Conservation (phyloP, 1,140 invertebrate species). For the Aricia agestis region DNA sequence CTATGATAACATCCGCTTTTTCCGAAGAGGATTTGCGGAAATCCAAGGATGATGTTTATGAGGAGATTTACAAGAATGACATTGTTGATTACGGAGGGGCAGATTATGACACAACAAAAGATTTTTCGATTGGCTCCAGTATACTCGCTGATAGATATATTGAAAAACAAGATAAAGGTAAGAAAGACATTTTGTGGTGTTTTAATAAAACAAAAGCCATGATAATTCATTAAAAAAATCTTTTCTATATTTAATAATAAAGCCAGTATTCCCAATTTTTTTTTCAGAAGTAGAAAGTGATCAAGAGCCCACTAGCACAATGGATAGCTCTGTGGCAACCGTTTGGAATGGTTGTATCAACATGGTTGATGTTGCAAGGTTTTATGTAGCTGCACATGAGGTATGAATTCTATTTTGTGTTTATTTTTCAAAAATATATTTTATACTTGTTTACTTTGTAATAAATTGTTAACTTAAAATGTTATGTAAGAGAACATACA, state of each 20-base stretch:
- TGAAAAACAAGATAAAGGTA: constrained; percentile 70
- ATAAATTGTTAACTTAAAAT: no score
- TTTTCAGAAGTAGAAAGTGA: constrained; percentile 76
- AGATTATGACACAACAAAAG: constrained; percentile 50
- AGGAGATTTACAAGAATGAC: constrained; percentile 57
- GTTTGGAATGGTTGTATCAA: constrained; percentile 92
- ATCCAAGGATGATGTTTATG: constrained; percentile 60
- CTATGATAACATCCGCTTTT: constrained; percentile 69
- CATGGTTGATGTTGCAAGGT: constrained; percentile 94
- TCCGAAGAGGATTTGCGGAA: constrained; percentile 67
- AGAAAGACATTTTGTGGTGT: constrained; percentile 24
- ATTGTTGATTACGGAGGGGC: constrained; percentile 40
- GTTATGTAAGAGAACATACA: no score
- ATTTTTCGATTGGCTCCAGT: constrained; percentile 48
- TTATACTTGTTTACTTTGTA: no score
- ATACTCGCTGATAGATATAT: constrained; percentile 40
- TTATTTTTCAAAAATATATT: background rate
- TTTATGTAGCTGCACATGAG: constrained; percentile 89
- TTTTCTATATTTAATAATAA: background rate
- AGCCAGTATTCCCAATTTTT: constrained; percentile 13
- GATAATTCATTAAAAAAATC: background rate
- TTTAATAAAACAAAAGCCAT: background rate
- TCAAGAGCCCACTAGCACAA: constrained; percentile 79
- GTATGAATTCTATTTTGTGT: constrained; percentile 56
- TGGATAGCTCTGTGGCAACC: constrained; percentile 67